Base-by-base conservation (phyloP, 1,140 invertebrate species). In the Branchinecta lynchi region DNA sequence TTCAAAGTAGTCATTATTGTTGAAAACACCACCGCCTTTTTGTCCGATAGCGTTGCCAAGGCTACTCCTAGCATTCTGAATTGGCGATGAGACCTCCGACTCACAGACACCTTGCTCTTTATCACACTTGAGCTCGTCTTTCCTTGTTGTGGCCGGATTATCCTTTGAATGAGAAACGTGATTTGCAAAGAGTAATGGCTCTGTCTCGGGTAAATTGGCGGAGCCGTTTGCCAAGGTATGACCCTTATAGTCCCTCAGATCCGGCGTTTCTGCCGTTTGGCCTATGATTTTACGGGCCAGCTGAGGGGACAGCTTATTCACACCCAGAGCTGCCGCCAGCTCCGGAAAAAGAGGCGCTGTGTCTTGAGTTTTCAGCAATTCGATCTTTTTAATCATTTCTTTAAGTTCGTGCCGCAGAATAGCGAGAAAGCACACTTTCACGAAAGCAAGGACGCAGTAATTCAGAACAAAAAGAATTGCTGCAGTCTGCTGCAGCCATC, bases 331-430 rank as follows among this genome's bases (percentile, higher is more conserved):
- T 20, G 73, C 75, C 20, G 75, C 76, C 10, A 77, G 71, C 66
- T 78, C 77, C n/a, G 74, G 74, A n/a, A 73, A 69, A 6, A 73
- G 75, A 65, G 73, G 73, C 9, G 74, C 70, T 6, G 51, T 60
- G 17, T 68, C 70, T 20, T 70, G 70, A 15, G 72, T 69, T 45
- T 73, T 70, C 9, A 87, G 74, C 45, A 86, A 74, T 43, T 81
- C 80, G 73, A 93, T 93, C 79, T 93, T 93, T 76, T 92, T 89
- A 74, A 93, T 91, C 90, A 92, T 92, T 76, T 92, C 90, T 68
- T 86, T 82, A 74, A 91, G 90, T 79, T 91, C 88, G 78, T 89
- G 90, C 71, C 82, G 78, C 45, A 93, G 81, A 74, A 93, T 92
- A 43, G 89, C 89, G 44, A 92, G 83, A 81, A 93, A 93, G 80